A percentile compares a stretch with the other conserved stretches of the same genome.
These are phyloP conservation scores for Sparidentex hasta DNA, from an alignment of 2,797 vertebrate species.

Conservation along the genomic window DNA sequence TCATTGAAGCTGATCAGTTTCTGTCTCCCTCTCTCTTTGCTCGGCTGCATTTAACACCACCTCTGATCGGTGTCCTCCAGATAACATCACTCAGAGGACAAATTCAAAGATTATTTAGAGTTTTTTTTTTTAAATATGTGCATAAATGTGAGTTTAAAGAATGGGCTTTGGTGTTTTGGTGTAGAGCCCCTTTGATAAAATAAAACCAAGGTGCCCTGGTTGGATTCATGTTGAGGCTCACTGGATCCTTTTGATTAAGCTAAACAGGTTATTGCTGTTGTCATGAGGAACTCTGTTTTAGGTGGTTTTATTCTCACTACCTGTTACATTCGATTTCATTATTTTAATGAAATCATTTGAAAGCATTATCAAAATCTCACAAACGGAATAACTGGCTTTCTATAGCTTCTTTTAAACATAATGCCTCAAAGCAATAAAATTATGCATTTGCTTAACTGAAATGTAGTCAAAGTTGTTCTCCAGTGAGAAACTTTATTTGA, in stretches of 20 bases:
- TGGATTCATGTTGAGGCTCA: conserved; percentile 18
- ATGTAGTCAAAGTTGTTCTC: not conserved
- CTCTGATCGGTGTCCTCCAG: conserved; percentile 42
- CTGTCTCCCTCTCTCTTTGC: not conserved
- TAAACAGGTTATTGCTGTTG: conserved; percentile 4
- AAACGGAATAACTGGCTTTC: not conserved
- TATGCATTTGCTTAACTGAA: not conserved
- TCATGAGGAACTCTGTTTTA: not conserved
- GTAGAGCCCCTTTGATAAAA: conserved; percentile 34
- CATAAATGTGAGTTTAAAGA: conserved; percentile 41
- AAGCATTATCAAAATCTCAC: not conserved
- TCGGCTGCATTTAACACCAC: conserved; percentile 15
- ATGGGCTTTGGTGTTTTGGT: conserved; percentile 42
- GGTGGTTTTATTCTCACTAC: conserved; percentile 9
- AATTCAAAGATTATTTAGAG: conserved; percentile 55
- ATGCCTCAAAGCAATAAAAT: no score
- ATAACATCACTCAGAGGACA: conserved; percentile 44
- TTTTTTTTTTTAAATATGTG: conserved; percentile 47
- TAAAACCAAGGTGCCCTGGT: conserved; percentile 56
- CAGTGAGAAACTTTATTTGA: not conserved
- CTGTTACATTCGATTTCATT: not conserved
- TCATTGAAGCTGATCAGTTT: conserved; percentile 5
- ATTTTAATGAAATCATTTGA: not conserved
- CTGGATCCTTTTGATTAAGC: conserved; percentile 26
- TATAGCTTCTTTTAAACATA: not conserved